Conservation (phyloP, 37 sponge, comb jelly and placozoan species). For the Cliona cf. orientalis region DNA sequence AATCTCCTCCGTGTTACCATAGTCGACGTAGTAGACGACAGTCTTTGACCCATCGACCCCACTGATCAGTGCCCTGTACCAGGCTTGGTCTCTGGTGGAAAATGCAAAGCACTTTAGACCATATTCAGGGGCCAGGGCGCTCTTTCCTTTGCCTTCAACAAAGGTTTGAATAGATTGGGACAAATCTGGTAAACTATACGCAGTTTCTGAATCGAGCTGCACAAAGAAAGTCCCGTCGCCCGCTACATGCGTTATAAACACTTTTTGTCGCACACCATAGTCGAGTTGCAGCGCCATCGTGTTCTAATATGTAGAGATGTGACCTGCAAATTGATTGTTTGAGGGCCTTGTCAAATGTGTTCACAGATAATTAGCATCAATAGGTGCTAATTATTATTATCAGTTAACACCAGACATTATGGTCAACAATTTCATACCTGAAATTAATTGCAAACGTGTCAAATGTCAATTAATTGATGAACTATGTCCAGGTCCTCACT, state of each 20-base stretch:
- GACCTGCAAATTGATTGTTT: too few species aligned
- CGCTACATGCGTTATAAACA: slow-evolving; percentile 30
- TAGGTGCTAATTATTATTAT: too few species aligned
- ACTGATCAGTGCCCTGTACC: slow-evolving; percentile 57
- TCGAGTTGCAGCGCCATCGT: slow-evolving; percentile 22
- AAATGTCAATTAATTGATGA: too few species aligned
- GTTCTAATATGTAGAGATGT: too few species aligned
- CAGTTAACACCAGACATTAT: too few species aligned
- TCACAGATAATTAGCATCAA: too few species aligned
- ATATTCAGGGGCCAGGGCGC: neutral
- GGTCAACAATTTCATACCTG: too few species aligned
- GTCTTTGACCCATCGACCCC: neutral
- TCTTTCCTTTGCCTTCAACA: neutral
- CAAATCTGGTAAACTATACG: slow-evolving; percentile 49
- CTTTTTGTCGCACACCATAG: slow-evolving; percentile 22
- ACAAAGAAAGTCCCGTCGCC: slow-evolving; percentile 46
- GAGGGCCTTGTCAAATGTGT: too few species aligned
- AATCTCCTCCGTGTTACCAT: slow-evolving; percentile 74
- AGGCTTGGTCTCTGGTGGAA: slow-evolving; percentile 14
- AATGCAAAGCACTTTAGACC: slow-evolving; percentile 51
- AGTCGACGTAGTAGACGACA: slow-evolving; percentile 71
- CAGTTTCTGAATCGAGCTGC: slow-evolving; percentile 68
- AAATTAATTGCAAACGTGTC: too few species aligned
- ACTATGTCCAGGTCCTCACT: too few species aligned
- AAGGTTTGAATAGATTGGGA: slow-evolving; percentile 18